These are phyloP conservation scores for Digitonthophagus gazella DNA, from an alignment of 2,888 invertebrate species.

Conservation along the genomic window DNA sequence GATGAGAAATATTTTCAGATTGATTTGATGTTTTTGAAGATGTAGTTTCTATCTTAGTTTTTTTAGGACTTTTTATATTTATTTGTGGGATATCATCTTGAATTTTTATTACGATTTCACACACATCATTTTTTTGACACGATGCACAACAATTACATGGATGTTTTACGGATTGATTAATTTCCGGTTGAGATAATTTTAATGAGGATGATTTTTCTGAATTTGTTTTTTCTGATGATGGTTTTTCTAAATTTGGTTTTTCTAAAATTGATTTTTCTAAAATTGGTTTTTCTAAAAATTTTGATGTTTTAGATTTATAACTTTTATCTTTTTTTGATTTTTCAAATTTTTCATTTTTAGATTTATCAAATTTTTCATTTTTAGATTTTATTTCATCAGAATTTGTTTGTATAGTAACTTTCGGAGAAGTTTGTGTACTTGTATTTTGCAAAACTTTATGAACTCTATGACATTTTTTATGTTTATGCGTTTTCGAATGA, in stretches of 20 bases:
- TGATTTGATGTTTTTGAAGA: no score
- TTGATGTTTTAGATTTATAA: neutral
- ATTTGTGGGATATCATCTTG: constrained; percentile 41
- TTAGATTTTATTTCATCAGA: neutral
- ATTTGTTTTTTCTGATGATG: constrained; percentile 3
- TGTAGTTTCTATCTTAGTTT: neutral
- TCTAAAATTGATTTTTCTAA: no score
- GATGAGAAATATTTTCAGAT: no score
- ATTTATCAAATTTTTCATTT: neutral
- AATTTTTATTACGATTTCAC: constrained; percentile 47
- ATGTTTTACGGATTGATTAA: neutral
- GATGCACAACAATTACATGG: neutral
- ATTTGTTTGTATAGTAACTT: constrained; percentile 3
- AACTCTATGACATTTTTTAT: constrained; percentile 17
- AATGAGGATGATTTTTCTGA: no score
- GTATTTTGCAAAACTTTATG: constrained; percentile 44
- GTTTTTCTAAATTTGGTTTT: no score
- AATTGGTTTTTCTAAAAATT: no score
- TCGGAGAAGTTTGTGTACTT: constrained; percentile 48
- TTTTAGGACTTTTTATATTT: constrained; percentile 33
- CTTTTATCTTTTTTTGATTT: neutral
- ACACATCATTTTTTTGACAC: constrained; percentile 38
- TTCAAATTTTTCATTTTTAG: constrained; percentile 1
- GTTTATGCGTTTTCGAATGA: neutral
- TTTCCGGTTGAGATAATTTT: no score